These are phyloP conservation scores for Lasioglossum marginatum DNA, from an alignment of 2,888 invertebrate genomes.

Conservation along the genomic window DNA sequence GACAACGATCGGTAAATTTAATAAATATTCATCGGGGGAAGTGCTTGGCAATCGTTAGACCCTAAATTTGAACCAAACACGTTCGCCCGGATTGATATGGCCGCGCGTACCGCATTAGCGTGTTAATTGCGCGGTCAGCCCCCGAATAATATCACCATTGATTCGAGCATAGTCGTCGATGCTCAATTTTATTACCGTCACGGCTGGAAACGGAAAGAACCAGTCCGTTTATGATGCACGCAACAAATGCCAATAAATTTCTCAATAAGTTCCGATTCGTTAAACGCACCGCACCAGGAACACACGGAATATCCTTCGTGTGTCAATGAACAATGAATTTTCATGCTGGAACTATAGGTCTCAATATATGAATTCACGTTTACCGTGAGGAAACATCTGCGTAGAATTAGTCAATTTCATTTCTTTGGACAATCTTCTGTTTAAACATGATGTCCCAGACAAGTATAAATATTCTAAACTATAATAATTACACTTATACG, in stretches of 20 bases:
- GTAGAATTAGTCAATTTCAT: no score
- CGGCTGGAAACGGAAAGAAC: background rate
- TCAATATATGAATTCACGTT: background rate
- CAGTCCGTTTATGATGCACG: background rate
- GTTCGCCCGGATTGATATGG: conserved; percentile 16
- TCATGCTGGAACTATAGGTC: background rate
- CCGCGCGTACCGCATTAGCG: background rate
- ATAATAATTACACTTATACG: no score
- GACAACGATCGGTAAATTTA: conserved; percentile 45
- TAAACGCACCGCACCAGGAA: background rate
- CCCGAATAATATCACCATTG: background rate
- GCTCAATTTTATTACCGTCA: background rate
- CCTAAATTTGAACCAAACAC: conserved; percentile 50
- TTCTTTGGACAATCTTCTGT: no score
- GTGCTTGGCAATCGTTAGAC: conserved; percentile 53
- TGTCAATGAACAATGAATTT: background rate
- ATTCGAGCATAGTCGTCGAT: background rate
- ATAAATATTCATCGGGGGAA: conserved; percentile 63
- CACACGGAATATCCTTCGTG: background rate
- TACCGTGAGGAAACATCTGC: no score
- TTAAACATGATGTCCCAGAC: no score
- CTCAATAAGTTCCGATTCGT: conserved; percentile 4
- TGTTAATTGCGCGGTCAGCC: conserved; percentile 17
- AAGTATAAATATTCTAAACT: no score
- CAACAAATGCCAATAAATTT: conserved; percentile 7